Base-by-base conservation (phyloP, 1,140 invertebrate genomes). In the Penaeus chinensis region DNA sequence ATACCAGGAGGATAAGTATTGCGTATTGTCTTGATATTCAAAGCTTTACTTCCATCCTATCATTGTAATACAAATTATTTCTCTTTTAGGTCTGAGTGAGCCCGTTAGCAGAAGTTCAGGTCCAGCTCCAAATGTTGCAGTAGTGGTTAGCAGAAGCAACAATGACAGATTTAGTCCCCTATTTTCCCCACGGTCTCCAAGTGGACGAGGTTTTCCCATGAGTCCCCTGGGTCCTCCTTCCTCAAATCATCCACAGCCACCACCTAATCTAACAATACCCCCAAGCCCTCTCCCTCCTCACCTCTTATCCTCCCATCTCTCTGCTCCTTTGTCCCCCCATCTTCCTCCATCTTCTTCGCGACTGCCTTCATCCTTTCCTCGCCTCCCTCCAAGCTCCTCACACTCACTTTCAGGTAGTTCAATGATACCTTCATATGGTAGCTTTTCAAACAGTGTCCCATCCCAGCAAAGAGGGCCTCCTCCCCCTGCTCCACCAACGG, bases 151-250 rank as follows among this genome's bases (percentile, higher is more conserved):
- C 32, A 82, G 86, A 74, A 87, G 69, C 37, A 82, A 47, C 71
- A 87, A 65, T 78, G 86, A 87, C 60, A 82, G 86, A 32, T 87
- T 87, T 69, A 87, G 80, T 32, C 82, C 86, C 13, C 42, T 87
- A 13, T 82, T 87, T 62, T 76, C 86, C 10, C 81, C 81, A 42
- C 80, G 74, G 27, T 82, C 86, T 10, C 27, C 80, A 13, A 78
- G 54, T 10, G 47, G 27, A 1, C 42, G 80, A 24, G 16, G 60
- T 61, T 87, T 82, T 37, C 80, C 86, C 32, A 60, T 82, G 20
- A 87, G 32, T 66, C 71, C 81, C 20, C 60, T 82, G 8, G 47
- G 86, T 16, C 84, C 84, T 20, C 65, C 78, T 24, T 13, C 77
- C 22, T 60, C 80, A 61, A 76, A 18, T 47, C 85, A 61, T n/a